A percentile compares a stretch with the other conserved stretches of the same genome.
Evolutionary conservation across 2,888 invertebrate species (phyloP).

Genomic region (Hetaerina titia): DNA sequence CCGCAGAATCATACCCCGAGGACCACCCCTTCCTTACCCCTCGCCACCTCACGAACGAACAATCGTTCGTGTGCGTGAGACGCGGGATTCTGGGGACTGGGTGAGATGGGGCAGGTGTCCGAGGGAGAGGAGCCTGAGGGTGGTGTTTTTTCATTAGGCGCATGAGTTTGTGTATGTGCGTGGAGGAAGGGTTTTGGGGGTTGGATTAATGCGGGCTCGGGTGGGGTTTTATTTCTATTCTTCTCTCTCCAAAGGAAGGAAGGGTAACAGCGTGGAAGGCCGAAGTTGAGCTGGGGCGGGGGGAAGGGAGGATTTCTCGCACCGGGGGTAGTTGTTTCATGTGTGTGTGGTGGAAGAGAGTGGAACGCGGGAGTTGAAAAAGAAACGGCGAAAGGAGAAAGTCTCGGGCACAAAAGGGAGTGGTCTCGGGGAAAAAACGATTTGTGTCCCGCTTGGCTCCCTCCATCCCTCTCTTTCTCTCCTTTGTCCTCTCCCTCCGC

Average conservation of each 20-base stretch:
- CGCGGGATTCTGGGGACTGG: too few relatives aligned
- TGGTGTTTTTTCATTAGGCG: too few relatives aligned
- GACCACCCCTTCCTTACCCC: not conserved
- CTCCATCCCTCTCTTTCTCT: slow-evolving; percentile 56
- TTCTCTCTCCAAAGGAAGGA: not conserved
- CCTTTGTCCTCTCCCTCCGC: slow-evolving; percentile 55
- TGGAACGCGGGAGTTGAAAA: not conserved
- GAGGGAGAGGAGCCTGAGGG: too few relatives aligned
- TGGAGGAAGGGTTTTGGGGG: not conserved
- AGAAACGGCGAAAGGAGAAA: slow-evolving; percentile 3
- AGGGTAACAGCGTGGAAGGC: not conserved
- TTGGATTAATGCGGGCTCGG: not conserved
- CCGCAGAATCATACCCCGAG: too few relatives aligned
- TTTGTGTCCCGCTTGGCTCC: not conserved
- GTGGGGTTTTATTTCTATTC: not conserved
- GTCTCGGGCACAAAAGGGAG: slow-evolving; percentile 18
- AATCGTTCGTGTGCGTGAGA: too few relatives aligned
- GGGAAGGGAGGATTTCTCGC: too few relatives aligned
- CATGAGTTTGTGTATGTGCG: not conserved
- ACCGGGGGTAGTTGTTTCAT: not conserved
- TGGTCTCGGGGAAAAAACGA: slow-evolving; percentile 17
- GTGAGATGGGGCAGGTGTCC: too few relatives aligned
- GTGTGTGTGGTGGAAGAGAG: not conserved
- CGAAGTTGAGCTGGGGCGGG: too few relatives aligned
- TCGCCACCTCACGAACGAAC: not conserved